A percentile compares a stretch with the other conserved stretches of the same genome.
These are phyloP conservation scores for Lasioglossum leucozonium DNA, from an alignment of 2,888 invertebrate species.

Conservation along the genomic window DNA sequence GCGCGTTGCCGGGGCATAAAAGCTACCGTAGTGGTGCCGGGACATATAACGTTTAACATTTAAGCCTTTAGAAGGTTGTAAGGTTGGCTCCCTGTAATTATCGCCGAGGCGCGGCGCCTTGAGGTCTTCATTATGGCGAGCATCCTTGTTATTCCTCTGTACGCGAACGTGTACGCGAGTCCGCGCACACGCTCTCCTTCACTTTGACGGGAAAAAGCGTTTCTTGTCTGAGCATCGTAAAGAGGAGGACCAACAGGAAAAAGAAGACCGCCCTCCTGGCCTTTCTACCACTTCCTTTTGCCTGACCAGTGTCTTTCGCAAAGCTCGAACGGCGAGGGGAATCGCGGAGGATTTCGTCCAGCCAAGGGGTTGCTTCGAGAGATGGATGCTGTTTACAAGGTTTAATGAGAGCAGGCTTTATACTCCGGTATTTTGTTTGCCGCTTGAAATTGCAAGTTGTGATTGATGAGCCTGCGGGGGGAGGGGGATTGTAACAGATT, in stretches of 20 bases:
- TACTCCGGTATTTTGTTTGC: neutral
- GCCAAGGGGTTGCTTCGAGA: neutral
- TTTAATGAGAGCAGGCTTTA: neutral
- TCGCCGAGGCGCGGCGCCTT: constrained; percentile 84
- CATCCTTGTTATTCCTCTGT: constrained; percentile 84
- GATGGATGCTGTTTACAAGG: constrained; percentile 9
- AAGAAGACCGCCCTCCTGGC: neutral
- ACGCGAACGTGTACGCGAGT: constrained; percentile 69
- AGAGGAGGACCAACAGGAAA: constrained; percentile 60
- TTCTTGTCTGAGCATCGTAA: constrained; percentile 74
- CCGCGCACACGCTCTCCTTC: constrained; percentile 17
- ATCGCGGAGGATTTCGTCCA: neutral
- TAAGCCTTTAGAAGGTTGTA: constrained; percentile 84
- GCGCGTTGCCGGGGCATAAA: constrained; percentile 78
- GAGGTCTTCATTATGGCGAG: constrained; percentile 84
- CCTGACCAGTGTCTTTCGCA: constrained; percentile 21
- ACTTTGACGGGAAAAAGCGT: constrained; percentile 55
- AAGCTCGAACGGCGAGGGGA: neutral
- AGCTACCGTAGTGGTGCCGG: constrained; percentile 81
- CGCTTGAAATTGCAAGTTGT: neutral
- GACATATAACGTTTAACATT: constrained; percentile 84
- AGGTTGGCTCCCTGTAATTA: constrained; percentile 85
- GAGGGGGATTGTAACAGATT: neutral
- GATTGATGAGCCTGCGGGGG: neutral
- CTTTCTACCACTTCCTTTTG: constrained; percentile 27